Base-by-base conservation (phyloP, 2,797 vertebrate species). In the Pseudocheirus occidentalis region DNA sequence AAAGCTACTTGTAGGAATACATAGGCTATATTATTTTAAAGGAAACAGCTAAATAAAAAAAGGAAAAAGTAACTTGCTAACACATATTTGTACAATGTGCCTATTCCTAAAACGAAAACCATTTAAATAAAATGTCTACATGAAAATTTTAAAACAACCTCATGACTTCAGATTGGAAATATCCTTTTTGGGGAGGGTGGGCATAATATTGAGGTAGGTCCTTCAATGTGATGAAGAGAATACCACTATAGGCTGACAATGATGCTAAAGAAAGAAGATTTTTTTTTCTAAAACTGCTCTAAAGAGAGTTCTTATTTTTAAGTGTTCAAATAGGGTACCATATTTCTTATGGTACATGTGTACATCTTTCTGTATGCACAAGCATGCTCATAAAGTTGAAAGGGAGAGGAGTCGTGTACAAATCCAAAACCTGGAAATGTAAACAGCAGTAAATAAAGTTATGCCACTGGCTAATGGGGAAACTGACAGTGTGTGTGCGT, bases 1-100 rank as follows among this genome's bases (percentile, higher is more conserved):
- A 90, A 50, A 93, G 28, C n/a, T 94, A 90, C 66, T 93, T 97
- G 53, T 87, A 93, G 95, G 40, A 95, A 95, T 96, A 96, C 34
- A 95, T n/a, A 94, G 6, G 95, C 34, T 95, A 9, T 91, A 93
- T 94, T 95, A 40, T 95, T 96, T 96, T 95, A 73, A 93, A 96
- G 40, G 93, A 0, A 90, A 57, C 40, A 95, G 54, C 91, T 10
- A 52, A 46, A 50, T 94, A 16, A 94, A 96, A 96, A 90, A 94
- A 95, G 56, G 58, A 96, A 97, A 96, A 93, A 91, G 62, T 90
- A 94, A 89, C 95, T 40, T 89, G 94, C 34, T 91, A 81, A 81
- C 14, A 96, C 62, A 40, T 93, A 97, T 94, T 56, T 95, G 40
- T 91, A 93, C 10, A 93, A 91, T n/a, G 92, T 31, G 56, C 55